phyloP scores from a whole-genome alignment of 2,113 vertebrate species.

The Paratilapia polleni region DNA sequence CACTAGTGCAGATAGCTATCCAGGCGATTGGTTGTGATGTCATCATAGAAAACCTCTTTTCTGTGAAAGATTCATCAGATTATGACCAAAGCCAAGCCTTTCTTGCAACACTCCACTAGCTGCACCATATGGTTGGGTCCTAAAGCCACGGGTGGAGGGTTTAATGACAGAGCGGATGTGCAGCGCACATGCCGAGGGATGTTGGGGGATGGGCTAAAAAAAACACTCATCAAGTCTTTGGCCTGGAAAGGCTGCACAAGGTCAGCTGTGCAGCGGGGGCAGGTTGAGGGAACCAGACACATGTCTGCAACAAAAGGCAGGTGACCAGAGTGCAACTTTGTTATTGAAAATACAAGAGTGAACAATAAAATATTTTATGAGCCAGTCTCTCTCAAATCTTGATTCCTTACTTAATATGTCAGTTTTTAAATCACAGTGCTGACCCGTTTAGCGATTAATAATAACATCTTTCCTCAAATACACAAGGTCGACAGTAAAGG shows the following conservation, averaged over 20 bases:
- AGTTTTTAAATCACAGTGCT: conserved; percentile 14
- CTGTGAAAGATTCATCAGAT: conserved; percentile 73
- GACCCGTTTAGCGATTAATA: conserved; percentile 58
- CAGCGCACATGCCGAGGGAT: conserved; percentile 73
- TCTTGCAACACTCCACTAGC: conserved; percentile 73
- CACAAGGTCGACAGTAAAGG: conserved; percentile 52
- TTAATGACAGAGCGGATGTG: conserved; percentile 82
- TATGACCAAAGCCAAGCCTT: conserved; percentile 70
- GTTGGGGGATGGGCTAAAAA: conserved; percentile 72
- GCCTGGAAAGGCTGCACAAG: conserved; percentile 76
- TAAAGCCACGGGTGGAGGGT: conserved; percentile 79
- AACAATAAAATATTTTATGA: neutral
- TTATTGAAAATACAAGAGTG: conserved; percentile 19
- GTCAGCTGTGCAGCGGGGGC: conserved; percentile 71
- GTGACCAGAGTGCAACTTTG: conserved; percentile 64
- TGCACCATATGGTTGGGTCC: conserved; percentile 80
- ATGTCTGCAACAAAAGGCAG: conserved; percentile 77
- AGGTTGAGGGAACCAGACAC: conserved; percentile 61
- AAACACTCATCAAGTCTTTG: conserved; percentile 81
- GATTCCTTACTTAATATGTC: neutral
- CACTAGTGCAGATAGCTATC: conserved; percentile 33
- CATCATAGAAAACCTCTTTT: conserved; percentile 71
- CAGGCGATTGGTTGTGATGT: conserved; percentile 59
- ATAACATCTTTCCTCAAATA: conserved; percentile 53
- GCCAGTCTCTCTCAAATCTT: neutral